Base-by-base conservation (phyloP, 2,888 invertebrate species). In the Hoplodrina blanda region DNA sequence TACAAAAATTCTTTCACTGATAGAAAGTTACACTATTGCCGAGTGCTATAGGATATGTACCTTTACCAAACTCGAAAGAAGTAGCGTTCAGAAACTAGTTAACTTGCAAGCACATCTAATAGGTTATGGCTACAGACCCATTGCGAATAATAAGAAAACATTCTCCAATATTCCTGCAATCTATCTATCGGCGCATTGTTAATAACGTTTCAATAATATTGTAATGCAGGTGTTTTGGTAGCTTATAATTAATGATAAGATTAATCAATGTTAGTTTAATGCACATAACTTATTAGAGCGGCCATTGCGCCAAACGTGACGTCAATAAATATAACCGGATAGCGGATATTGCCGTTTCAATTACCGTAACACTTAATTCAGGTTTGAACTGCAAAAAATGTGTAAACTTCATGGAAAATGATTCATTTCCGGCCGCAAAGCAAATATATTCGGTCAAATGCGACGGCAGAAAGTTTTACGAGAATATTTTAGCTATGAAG, bases 391-490 rank as follows among this genome's bases (percentile, higher is more conserved):
- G 49, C 66, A 70, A 83, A 83, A 88, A 88, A 85, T 83, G 83
- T 75, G 62, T 81, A 88, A 88, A 87, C 78, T 89, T 84, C 80
- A 79, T 56, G 63, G 79, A 83, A 85, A 79, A 86, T 90, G 87
- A 89, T 73, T 91, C 89, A 91, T 85, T 86, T 91, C 90, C 91
- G 87, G 76, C 78, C 19, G 20, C 30, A 37, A 60, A 77, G 73
- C 78, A 82, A 84, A 82, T 83, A 76, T 76, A 65, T 78, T 73
- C 41, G 25, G 53, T 50, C 55, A 54, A 80, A 69, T 50, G 59
- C 44, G 67, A 65, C 66, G 41, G 19, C 61, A 8, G 54, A 54
- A 52, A 55, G 74, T 74, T 78, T 78, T 82, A 73, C 59, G 72
- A 67, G 59, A 69, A 64, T 62, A 62, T 67, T 75, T 67, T 20